phyloP scores from a whole-genome alignment of 2,797 vertebrate species.

The Xenops minutus region DNA sequence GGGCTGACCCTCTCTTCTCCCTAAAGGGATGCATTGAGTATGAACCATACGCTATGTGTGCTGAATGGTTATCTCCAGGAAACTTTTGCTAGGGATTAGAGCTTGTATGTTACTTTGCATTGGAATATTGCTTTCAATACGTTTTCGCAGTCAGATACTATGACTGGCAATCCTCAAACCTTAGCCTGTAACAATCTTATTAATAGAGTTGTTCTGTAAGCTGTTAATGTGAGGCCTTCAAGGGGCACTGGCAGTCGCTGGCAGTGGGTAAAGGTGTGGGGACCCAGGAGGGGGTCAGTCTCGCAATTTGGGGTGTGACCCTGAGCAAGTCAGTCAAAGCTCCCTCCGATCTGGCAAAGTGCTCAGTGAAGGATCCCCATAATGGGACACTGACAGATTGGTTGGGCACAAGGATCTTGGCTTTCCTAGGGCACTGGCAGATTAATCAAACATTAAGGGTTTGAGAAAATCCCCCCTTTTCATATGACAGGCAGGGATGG shows the following conservation, averaged over 20 bases:
- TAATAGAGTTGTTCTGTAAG: neutral
- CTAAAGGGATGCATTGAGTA: neutral
- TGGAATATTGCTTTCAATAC: neutral
- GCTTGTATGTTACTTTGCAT: neutral
- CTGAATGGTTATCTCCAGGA: neutral
- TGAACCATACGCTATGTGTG: fast-evolving
- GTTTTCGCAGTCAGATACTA: neutral
- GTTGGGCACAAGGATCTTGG: neutral
- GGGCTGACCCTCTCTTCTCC: neutral
- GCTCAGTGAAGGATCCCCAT: neutral
- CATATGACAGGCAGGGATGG: neutral
- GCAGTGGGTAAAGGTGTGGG: neutral
- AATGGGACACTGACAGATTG: neutral
- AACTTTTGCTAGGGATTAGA: neutral
- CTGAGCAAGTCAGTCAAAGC: neutral
- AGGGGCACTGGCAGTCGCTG: neutral
- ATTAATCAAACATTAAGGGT: neutral
- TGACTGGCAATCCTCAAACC: neutral
- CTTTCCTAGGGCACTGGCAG: neutral
- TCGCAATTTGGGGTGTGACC: neutral
- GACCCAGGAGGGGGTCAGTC: neutral
- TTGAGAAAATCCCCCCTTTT: neutral
- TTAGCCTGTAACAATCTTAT: too few species aligned
- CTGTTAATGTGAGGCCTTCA: neutral
- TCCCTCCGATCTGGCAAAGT: too few species aligned